Evolutionary conservation across 2,888 invertebrate species (phyloP), one percentile per base, ranked within the genome.

Genomic region (Emmelina monodactyla): DNA sequence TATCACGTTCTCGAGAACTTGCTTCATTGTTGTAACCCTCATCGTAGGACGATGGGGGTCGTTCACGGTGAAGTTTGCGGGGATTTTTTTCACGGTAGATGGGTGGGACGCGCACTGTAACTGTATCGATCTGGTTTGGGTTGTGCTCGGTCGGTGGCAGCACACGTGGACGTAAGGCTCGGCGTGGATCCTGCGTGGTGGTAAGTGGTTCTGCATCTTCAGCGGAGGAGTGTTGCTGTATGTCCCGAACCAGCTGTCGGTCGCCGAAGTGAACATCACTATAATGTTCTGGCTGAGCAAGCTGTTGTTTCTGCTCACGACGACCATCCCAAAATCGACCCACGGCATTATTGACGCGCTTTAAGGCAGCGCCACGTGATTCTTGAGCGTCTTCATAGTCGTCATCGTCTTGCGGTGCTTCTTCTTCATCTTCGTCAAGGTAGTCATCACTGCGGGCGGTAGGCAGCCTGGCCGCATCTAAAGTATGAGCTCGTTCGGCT

Each of bases 61-160:
- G 40, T 28, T 57, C 53, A 1, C 78, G 66, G 38, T 80, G 68
- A 10, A 75, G 51, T 44, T 80, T 79, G 32, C 63, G 70, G 9
- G 81, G 81, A 3, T 62, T 64, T 39, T 70, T 75, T 40, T 71
- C 78, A 39, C 54, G 62, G 47, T 79, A 76, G 35, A 80, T 80
- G 1, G 81, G 80, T 1, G 81, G 81, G 31, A 81, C 79, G 28
- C 79, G 60, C 12, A 81, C 81, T 0, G 81, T 79, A 3, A 81
- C 71, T 1, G 79, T 81, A 42, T 81, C 81, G 16, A 81, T 81
- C 46, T 79, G 69, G 13, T 68, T 68, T 0, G 80, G 81, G 35
- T 80, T 69, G 14, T 79, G 73, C 40, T 81, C 80, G 1, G 80
- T 80, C 2, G 79, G 81, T 1, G 81, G 81, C 14, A 80, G 49